Base-by-base conservation (phyloP, 2,888 invertebrate genomes). In the Coremacera marginata region DNA sequence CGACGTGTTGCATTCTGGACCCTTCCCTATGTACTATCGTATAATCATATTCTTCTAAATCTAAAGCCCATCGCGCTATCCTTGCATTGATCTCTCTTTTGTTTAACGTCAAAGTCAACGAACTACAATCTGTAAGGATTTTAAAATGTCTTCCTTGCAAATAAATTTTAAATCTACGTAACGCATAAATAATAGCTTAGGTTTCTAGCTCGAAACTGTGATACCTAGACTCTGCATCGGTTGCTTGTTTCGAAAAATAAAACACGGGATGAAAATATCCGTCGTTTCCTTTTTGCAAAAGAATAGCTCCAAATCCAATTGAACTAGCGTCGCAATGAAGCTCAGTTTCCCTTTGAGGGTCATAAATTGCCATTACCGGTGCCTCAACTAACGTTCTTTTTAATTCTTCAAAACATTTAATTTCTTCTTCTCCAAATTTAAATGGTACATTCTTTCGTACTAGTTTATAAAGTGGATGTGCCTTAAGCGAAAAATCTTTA, bases 1-100 rank as follows among this genome's bases (percentile, higher is more conserved):
- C 31, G 31, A 31, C 14, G 25, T 19, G 14, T 11, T 14, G 22
- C 14, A 19, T 14, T 62, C 62, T 62, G 27, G 14, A 31, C 31
- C 31, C 31, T 31, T 31, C 31, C 31, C 31, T 31, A 31, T 31
- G 31, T 31, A 31, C 34, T 9, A 70, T 70, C 37, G 70, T 63
- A 34, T 76, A 76, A 22, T 63, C 37, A 63, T 44, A 76, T 19
- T 76, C 70, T 34, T 75, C 70, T n/a, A 68, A 22, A 31, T 77
- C 76, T 31, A 77, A 57, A 31, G 31, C 31, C 31, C 31, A 31
- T 31, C 31, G 31, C 31, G 65, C 14, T 16, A 34, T 65, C 51
- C 25, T 52, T n/a, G 70, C 5, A 34, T 70, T 49, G 14, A 51
- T 16, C 11, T 70, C 34, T 31, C 31, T 70, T 55, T 70, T 8